Conservation (phyloP, 2,797 vertebrate genomes). For the Myiotriccus ornatus region DNA sequence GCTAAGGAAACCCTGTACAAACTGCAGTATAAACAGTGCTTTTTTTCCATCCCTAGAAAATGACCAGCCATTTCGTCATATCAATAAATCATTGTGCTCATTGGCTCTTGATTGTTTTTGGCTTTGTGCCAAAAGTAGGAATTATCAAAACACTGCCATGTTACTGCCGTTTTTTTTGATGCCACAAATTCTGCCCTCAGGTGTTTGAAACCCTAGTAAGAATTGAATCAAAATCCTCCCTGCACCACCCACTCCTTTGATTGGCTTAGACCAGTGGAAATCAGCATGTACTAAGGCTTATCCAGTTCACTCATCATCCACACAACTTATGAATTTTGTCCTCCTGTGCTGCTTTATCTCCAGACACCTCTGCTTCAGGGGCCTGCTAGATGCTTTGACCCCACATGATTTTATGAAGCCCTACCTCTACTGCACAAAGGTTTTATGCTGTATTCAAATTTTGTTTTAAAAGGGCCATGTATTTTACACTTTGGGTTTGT, state of each 20-base stretch:
- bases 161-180: background rate
- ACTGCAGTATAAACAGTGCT: background rate
- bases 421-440: background rate
- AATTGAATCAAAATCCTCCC: background rate
- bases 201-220: background rate
- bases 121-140: background rate
- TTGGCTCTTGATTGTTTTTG: background rate
- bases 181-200: background rate
- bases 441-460: background rate
- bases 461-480: background rate
- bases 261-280: background rate
- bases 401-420: background rate
- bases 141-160: background rate
- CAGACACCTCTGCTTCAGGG: background rate
- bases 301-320: background rate
- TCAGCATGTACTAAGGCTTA: background rate
- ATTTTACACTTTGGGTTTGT: background rate
- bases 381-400: background rate
- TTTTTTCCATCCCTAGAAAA: background rate
- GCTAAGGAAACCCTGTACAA: background rate
- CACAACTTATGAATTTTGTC: background rate
- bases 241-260: background rate
- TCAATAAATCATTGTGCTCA: background rate
- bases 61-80: background rate
- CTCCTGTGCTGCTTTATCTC: background rate